A percentile compares a stretch with the other conserved stretches of the same genome.
These are phyloP conservation scores for Oreochromis aureus DNA, from an alignment of 2,113 vertebrate genomes.

Conservation along the genomic window DNA sequence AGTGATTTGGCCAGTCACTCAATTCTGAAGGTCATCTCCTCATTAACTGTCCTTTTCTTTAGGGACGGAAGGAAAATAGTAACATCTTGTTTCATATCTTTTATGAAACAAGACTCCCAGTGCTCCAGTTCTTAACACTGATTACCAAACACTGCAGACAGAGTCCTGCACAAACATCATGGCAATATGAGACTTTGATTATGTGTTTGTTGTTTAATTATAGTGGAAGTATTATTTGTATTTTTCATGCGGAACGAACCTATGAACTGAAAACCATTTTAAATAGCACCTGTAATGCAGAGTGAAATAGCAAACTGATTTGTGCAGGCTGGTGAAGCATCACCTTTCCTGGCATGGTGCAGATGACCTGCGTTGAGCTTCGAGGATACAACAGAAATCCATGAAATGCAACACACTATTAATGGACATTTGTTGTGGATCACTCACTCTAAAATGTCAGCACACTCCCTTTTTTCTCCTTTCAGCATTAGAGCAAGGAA, in stretches of 20 bases:
- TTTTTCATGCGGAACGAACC: conserved; percentile 19
- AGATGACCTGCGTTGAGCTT: conserved; percentile 13
- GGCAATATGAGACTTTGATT: conserved; percentile 9
- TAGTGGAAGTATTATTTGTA: background rate
- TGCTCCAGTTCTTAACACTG: conserved; percentile 49
- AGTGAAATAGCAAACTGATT: conserved; percentile 33
- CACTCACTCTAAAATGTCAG: conserved; percentile 67
- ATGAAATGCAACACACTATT: conserved; percentile 44
- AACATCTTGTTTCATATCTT: conserved; percentile 37
- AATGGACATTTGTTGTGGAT: conserved; percentile 56
- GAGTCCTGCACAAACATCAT: conserved; percentile 25
- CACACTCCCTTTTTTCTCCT: conserved; percentile 13
- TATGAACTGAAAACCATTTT: conserved; percentile 16
- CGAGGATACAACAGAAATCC: conserved; percentile 22
- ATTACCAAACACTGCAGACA: conserved; percentile 56
- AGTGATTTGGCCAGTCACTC: background rate
- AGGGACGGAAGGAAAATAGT: conserved; percentile 18
- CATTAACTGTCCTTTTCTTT: background rate
- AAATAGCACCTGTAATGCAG: background rate
- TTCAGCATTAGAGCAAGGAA: background rate
- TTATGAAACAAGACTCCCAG: conserved; percentile 41
- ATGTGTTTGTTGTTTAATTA: conserved; percentile 11
- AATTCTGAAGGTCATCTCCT: background rate
- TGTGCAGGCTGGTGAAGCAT: conserved; percentile 33
- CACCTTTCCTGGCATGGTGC: background rate